Evolutionary conservation across 2,888 invertebrate genomes (phyloP), one percentile per base, ranked within the genome.

Genomic region (Neocrepidodera transversa): DNA sequence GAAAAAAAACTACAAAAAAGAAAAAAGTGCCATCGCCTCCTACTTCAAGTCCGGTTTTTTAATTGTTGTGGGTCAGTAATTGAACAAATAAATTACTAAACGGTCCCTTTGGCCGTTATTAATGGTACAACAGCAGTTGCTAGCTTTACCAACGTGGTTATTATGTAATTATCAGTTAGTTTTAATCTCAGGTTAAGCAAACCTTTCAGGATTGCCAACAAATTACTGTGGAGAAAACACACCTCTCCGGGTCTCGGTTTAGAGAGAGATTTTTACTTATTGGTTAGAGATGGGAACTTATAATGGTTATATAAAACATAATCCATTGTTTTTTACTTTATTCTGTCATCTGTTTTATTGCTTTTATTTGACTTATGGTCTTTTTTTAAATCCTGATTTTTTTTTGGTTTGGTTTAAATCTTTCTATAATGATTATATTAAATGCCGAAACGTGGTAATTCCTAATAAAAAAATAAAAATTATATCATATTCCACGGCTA

Each of bases 141-240:
- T 70, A 68, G 74, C 70, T 71, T 68, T 68, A 68, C 72, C 72
- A 78, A 79, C 76, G 78, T 78, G 77, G 79, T 81, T 79, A 81
- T 81, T 81, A 81, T 79, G 79, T 80, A 81, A 81, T 81, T 81
- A 81, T 81, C 80, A 80, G 81, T 80, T 80, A 78, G 78, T 79
- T 80, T 80, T 80, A 80, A 81, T 81, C 81, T 80, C 75, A 76
- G 80, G 79, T 80, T 80, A 81, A 80, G 80, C 80, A 81, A 81
- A 80, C 81, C 79, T 80, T 80, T 80, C 80, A 79, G 76, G 76
- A 77, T 75, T 69, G 76, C 74, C 78, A 79, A 80, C 80, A 80
- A 80, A 80, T 80, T 80, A 79, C 79, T 78, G 76, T 72, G 58
- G 60, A 56, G 68, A 54, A 54, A 54, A 54, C 54, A 54, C 54